A percentile compares a stretch with the other conserved stretches of the same genome.
phyloP scores from a whole-genome alignment of 2,888 invertebrate species.

The Patella caerulea region DNA sequence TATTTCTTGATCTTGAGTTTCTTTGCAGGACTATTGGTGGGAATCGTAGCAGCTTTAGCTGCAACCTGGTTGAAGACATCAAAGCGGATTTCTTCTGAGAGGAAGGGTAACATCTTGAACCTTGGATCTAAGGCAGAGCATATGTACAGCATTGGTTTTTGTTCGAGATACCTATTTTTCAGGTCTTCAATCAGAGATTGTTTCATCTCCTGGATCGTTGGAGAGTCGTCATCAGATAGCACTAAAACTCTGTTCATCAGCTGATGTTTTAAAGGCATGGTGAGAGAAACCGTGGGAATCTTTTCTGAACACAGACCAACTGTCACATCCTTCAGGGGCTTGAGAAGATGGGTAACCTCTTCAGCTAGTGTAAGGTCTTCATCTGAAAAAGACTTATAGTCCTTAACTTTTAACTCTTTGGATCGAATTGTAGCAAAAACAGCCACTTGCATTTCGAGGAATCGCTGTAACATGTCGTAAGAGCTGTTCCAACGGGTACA shows the following conservation, averaged over 20 bases:
- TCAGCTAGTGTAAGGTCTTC: neutral
- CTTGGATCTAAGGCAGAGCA: neutral
- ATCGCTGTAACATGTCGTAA: neutral
- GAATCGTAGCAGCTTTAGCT: neutral
- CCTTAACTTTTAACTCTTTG: neutral
- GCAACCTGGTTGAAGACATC: neutral
- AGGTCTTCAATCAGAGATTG: too few relatives aligned
- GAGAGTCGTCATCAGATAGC: too few relatives aligned
- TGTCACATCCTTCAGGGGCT: neutral
- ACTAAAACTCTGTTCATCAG: neutral
- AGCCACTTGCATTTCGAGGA: neutral
- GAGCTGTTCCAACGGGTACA: slow-evolving; percentile 26
- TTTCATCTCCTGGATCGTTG: too few relatives aligned
- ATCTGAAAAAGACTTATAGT: neutral
- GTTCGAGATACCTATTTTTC: too few relatives aligned
- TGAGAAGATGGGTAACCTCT: neutral
- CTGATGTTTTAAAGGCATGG: neutral
- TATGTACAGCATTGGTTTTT: too few relatives aligned
- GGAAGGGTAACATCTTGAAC: neutral
- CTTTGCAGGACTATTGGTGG: neutral
- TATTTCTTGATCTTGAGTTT: neutral
- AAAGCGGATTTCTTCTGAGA: neutral
- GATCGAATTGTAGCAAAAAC: neutral
- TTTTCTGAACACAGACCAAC: neutral
- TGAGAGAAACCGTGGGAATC: neutral